phyloP scores from a whole-genome alignment of 2,113 vertebrate genomes.

The Callocephalon fimbriatum region DNA sequence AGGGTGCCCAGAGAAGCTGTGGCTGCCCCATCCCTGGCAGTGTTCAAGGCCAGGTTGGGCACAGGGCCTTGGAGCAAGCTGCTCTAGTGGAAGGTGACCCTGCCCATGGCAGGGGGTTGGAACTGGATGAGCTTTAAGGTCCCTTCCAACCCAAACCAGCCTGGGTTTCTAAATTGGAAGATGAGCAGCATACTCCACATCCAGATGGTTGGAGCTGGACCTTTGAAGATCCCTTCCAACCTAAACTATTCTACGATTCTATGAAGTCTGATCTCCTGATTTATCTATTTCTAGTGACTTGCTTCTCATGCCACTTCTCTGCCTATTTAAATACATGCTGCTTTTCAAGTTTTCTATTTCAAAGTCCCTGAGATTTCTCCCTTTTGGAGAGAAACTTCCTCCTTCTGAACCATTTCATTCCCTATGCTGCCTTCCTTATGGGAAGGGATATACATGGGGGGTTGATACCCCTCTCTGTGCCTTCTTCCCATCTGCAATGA shows the following conservation, averaged over 20 bases:
- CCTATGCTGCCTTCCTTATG: not conserved
- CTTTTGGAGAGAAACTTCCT: not conserved
- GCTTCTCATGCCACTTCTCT: not conserved
- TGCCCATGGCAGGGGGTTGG: not conserved
- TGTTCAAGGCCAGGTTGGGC: not conserved
- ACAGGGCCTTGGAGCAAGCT: not conserved
- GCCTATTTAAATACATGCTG: not conserved
- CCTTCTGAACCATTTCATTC: rapidly evolving
- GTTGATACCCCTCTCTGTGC: not conserved
- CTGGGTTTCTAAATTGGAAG: not conserved
- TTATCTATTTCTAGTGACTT: not conserved
- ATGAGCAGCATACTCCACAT: not conserved
- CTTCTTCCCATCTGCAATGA: too few species aligned
- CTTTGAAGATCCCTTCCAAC: not conserved
- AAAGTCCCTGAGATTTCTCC: not conserved
- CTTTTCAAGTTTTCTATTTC: not conserved
- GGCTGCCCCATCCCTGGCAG: not conserved
- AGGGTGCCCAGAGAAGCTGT: not conserved
- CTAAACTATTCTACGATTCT: not conserved
- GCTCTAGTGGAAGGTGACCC: not conserved
- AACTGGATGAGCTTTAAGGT: not conserved
- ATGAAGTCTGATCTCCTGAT: not conserved
- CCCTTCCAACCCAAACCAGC: not conserved
- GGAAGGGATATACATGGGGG: rapidly evolving
- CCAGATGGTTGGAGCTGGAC: not conserved